Evolutionary conservation across 2,888 invertebrate genomes (phyloP).

Genomic region (Epirrhoe tristata): DNA sequence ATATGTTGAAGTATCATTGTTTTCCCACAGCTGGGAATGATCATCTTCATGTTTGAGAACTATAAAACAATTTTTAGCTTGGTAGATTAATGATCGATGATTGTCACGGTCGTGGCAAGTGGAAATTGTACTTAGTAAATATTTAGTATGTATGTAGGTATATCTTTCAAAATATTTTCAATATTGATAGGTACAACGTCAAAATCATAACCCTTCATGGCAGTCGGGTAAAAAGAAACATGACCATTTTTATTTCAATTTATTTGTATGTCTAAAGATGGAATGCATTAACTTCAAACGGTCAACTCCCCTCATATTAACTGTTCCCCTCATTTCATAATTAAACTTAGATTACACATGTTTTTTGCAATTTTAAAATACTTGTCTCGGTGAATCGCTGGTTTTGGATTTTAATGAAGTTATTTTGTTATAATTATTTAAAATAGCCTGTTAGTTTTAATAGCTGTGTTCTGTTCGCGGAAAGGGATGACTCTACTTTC

Average conservation of each 20-base stretch:
- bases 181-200: no score
- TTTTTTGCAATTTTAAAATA: slow-evolving; percentile 54
- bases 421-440: slow-evolving; percentile 12
- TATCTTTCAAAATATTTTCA: no score
- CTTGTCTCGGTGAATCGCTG: slow-evolving; percentile 29
- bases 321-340: slow-evolving; percentile 58
- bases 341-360: slow-evolving; percentile 61
- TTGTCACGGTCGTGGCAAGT: no score
- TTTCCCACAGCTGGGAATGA: slow-evolving; percentile 20
- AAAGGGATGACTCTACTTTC: no score
- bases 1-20: slow-evolving; percentile 24
- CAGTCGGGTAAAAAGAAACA: neutral
- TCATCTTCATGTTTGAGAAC: neutral
- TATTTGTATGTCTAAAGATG: slow-evolving; percentile 19
- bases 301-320: slow-evolving; percentile 50
- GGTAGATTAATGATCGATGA: no score
- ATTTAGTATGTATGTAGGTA: no score
- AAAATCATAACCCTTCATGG: no score
- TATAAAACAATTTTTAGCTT: no score
- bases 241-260: slow-evolving; percentile 1
- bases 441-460: slow-evolving; percentile 13
- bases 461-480: no score
- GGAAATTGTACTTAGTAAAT: no score
- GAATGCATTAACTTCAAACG: slow-evolving; percentile 28
- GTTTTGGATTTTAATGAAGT: slow-evolving; percentile 14